These are phyloP conservation scores for Thereva nobilitata DNA, from an alignment of 2,888 invertebrate species.

Conservation along the genomic window DNA sequence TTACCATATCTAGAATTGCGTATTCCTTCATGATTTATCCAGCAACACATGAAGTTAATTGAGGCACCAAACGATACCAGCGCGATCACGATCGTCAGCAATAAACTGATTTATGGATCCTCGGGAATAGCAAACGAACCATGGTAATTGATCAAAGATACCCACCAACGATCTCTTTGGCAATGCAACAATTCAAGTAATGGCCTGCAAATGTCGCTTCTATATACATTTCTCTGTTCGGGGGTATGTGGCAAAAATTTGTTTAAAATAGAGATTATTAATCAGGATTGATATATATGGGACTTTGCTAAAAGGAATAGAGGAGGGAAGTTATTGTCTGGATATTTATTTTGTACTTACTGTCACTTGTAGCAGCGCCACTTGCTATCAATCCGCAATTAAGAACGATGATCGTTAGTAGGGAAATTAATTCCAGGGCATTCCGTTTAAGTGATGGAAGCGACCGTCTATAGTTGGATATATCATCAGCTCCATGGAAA, in stretches of 20 bases:
- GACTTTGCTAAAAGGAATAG: neutral
- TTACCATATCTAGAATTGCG: no score
- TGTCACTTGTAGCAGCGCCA: constrained; percentile 36
- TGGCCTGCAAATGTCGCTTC: no score
- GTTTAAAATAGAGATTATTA: no score
- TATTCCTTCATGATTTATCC: neutral
- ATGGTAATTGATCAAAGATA: constrained; percentile 18
- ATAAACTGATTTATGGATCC: constrained; percentile 29
- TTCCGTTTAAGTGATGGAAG: constrained; percentile 11
- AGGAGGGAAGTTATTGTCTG: no score
- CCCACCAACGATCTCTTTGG: neutral
- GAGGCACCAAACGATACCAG: constrained; percentile 2
- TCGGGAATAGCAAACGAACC: neutral
- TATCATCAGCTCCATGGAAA: neutral
- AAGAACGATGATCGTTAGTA: constrained; percentile 9
- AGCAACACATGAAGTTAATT: constrained; percentile 14
- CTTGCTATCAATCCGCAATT: constrained; percentile 22
- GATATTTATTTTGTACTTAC: constrained; percentile 34
- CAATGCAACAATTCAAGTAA: no score
- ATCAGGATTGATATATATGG: no score
- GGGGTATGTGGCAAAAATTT: no score
- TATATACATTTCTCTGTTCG: no score
- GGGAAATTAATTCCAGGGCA: constrained; percentile 22
- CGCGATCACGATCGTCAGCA: neutral
- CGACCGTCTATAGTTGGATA: constrained; percentile 29